These are phyloP conservation scores for Felis chaus DNA, from an alignment of 2,113 vertebrate genomes.

Conservation along the genomic window DNA sequence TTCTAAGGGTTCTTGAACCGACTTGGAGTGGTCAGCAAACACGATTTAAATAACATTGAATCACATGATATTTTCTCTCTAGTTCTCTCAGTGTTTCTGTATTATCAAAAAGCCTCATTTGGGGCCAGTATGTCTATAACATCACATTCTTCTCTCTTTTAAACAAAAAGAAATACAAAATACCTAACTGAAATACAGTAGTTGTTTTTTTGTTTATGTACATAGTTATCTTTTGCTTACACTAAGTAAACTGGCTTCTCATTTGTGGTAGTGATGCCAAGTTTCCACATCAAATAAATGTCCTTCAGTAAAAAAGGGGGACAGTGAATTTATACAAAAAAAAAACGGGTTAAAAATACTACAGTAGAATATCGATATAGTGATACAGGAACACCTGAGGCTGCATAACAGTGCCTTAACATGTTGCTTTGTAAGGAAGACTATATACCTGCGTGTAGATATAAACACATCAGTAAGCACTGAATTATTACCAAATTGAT, in stretches of 20 bases:
- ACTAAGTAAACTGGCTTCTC: background rate
- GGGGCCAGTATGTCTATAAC: background rate
- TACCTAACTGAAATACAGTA: background rate
- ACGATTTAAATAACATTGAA: background rate
- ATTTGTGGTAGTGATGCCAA: background rate
- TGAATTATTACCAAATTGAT: background rate
- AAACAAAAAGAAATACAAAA: constrained; percentile 23
- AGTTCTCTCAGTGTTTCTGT: background rate
- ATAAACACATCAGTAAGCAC: background rate
- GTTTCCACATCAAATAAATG: constrained; percentile 2
- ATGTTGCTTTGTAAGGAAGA: background rate
- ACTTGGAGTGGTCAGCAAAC: background rate
- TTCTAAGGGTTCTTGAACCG: background rate
- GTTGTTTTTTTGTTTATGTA: background rate
- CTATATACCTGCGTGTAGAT: background rate
- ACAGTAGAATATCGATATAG: background rate
- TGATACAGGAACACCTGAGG: background rate
- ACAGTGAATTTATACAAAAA: background rate
- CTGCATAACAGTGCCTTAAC: background rate
- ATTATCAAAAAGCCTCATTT: constrained; percentile 26
- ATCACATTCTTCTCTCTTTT: background rate
- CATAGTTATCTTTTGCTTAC: background rate
- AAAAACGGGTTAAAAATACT: background rate
- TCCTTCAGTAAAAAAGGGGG: background rate
- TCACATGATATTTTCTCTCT: background rate